These are phyloP conservation scores for Dryoscopus gambensis DNA, from an alignment of 2,113 vertebrate species.

Conservation along the genomic window DNA sequence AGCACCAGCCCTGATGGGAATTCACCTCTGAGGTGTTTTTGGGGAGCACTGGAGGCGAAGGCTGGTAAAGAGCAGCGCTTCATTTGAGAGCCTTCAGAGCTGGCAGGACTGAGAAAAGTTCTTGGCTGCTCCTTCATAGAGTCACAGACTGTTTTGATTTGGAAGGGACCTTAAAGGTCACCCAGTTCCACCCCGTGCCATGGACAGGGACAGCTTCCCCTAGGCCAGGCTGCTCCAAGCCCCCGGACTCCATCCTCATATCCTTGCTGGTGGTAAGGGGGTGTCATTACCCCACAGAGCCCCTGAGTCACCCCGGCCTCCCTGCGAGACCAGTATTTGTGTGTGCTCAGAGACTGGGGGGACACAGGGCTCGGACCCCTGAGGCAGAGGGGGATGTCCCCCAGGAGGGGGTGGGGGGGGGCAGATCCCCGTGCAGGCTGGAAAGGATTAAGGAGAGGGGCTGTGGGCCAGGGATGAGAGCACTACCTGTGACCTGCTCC, in stretches of 20 bases:
- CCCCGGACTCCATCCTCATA: neutral
- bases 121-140: neutral
- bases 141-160: neutral
- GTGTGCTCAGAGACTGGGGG: neutral
- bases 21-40: rapidly evolving
- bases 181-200: too few species aligned
- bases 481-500: neutral
- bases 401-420: neutral
- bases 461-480: neutral
- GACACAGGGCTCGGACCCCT: neutral
- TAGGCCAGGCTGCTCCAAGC: neutral
- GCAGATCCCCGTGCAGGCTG: neutral
- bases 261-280: neutral
- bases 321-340: neutral
- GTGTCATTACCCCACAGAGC: neutral
- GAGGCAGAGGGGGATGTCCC: neutral
- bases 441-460: neutral
- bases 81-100: neutral
- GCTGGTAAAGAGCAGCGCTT: neutral
- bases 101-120: neutral
- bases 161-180: neutral
- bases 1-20: rapidly evolving
- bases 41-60: neutral
- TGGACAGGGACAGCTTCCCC: neutral
- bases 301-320: neutral